Conservation (phyloP, 2,888 invertebrate genomes). For the Sesia apiformis region DNA sequence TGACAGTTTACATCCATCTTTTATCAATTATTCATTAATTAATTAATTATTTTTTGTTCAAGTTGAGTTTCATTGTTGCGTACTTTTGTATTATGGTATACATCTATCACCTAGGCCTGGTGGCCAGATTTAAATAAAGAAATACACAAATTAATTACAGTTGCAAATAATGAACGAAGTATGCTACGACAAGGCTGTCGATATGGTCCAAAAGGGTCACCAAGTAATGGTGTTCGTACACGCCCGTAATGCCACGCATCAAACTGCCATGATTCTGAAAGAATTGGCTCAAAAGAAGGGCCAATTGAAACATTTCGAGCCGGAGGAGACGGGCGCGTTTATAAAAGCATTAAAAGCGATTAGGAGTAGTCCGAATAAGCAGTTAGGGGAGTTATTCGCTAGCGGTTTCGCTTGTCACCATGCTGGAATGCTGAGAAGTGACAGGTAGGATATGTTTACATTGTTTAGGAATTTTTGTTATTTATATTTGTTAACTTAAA, state of each 20-base stretch:
- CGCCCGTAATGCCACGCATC: constrained; percentile 95
- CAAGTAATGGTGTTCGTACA: constrained; percentile 99
- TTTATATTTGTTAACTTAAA: no score
- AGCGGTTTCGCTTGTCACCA: constrained; percentile 96
- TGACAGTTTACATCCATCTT: no score
- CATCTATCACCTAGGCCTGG: no score
- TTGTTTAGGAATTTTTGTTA: no score
- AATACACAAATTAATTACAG: constrained; percentile 28
- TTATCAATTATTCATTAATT: no score
- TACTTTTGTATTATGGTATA: no score
- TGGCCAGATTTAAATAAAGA: no score
- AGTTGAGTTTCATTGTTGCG: no score
- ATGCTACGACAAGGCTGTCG: constrained; percentile 93
- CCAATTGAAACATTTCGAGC: constrained; percentile 80
- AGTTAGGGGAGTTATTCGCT: constrained; percentile 87
- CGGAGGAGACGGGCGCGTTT: constrained; percentile 76
- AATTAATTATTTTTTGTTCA: no score
- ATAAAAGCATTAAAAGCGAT: constrained; percentile 82
- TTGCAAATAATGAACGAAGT: constrained; percentile 90
- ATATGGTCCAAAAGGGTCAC: constrained; percentile 91
- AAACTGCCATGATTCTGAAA: constrained; percentile 88
- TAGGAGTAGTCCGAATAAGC: constrained; percentile 84
- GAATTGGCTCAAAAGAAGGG: constrained; percentile 87
- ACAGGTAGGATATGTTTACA: constrained; percentile 73
- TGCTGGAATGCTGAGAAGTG: constrained; percentile 93